Conservation (phyloP, 2,113 vertebrate genomes). For the Chionodraco myersi region DNA sequence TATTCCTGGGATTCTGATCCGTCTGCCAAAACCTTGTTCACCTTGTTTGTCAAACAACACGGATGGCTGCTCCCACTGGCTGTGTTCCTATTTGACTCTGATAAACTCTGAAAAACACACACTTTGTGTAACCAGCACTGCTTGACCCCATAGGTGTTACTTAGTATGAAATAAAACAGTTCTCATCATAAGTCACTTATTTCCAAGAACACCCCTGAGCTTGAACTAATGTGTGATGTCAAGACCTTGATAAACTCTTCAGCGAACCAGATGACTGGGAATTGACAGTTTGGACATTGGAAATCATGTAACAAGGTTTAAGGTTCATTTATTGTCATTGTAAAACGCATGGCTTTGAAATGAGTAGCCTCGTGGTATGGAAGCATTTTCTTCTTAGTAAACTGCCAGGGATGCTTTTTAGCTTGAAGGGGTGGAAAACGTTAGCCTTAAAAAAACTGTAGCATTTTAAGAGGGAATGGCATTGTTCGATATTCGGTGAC, state of each 20-base stretch:
- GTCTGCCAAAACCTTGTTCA: conserved; percentile 68
- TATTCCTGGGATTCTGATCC: conserved; percentile 70
- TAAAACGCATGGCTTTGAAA: too few relatives aligned
- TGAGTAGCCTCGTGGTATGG: too few relatives aligned
- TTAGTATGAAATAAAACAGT: conserved; percentile 61
- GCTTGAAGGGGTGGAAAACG: background rate
- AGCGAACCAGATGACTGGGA: conserved; percentile 36
- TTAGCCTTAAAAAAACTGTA: background rate
- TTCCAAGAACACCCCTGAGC: conserved; percentile 65
- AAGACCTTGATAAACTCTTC: conserved; percentile 50
- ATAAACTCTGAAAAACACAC: conserved; percentile 53
- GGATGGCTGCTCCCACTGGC: conserved; percentile 61
- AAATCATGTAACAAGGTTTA: background rate
- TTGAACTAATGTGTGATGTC: conserved; percentile 8
- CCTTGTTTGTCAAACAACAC: conserved; percentile 79
- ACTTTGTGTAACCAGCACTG: conserved; percentile 55
- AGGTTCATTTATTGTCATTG: too few relatives aligned
- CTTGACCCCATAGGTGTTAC: conserved; percentile 62
- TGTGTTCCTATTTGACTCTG: conserved; percentile 52
- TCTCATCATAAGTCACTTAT: conserved; percentile 41
- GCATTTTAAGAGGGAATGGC: background rate
- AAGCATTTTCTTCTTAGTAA: too few relatives aligned
- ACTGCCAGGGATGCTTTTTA: background rate
- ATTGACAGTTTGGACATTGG: conserved; percentile 3
- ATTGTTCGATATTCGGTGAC: background rate